A percentile compares a stretch with the other conserved stretches of the same genome.
Conservation (phyloP, 2,113 vertebrate genomes). For the Poicephalus meyeri region DNA sequence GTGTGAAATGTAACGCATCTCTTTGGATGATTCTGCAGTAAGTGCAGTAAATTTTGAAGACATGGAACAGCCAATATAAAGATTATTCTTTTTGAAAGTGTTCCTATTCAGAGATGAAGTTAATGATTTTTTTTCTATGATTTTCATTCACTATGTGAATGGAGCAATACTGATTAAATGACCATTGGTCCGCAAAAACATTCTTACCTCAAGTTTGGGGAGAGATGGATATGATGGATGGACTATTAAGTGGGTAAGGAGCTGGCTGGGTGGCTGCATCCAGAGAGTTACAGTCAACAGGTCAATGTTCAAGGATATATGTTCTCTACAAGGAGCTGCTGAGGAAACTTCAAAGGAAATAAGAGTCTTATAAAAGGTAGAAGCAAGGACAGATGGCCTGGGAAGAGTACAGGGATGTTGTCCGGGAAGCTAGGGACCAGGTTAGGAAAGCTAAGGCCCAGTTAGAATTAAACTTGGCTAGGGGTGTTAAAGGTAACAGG, state of each 20-base stretch:
- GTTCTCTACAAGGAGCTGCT: no score
- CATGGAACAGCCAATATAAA: neutral
- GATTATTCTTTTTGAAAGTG: neutral
- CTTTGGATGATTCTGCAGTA: neutral
- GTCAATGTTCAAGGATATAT: neutral
- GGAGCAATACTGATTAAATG: neutral
- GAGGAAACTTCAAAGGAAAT: no score
- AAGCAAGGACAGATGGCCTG: no score
- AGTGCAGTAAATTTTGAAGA: neutral
- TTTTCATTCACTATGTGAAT: neutral
- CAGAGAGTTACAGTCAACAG: neutral
- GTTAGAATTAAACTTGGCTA: no score
- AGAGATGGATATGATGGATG: neutral
- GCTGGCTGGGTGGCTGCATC: neutral
- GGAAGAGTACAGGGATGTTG: no score
- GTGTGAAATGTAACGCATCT: neutral
- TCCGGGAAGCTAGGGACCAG: no score
- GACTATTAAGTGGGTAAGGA: neutral
- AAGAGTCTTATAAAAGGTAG: no score
- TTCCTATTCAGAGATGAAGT: neutral
- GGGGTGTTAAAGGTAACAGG: neutral
- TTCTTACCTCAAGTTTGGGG: neutral
- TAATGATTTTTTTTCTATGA: neutral
- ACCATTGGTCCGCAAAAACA: neutral
- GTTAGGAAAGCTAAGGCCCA: no score